Evolutionary conservation across 2,113 vertebrate species (phyloP), one percentile per base, ranked within the genome.

Genomic region (Trinectes maculatus): DNA sequence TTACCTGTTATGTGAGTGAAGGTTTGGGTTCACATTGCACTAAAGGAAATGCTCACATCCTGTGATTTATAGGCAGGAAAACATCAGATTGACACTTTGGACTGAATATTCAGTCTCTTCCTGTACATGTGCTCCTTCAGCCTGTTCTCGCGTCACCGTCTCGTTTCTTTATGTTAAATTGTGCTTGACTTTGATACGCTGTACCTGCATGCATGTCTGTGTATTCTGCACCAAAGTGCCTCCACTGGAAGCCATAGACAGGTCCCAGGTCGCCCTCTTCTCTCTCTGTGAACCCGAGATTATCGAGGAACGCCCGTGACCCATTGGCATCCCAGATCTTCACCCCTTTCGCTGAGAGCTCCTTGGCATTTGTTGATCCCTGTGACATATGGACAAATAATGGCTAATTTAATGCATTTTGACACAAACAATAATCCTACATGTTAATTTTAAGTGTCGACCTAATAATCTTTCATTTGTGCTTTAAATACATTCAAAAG

Each of bases 311-410:
- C 16, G 90, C 87, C 34, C 96, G 92, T 0, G 96, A 99, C 0
- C 95, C 97, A 22, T 99, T 98, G 48, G 98, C 96, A 43, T 98
- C 96, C 98, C 98, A 99, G 59, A 99, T 99, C 82, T 93, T 97
- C 68, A 99, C 97, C 8, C 97, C 97, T 68, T 95, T 98, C 36
- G 88, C 91, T 0, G 98, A 98, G 25, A 99, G 94, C 64, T 98
- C 96, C 55, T 96, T 97, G 34, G 96, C 93, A 54, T 98, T 98
- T 44, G 97, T 99, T 48, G 96, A 99, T 43, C 98, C 98, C 98
- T 99, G 57, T 48, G 60, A 68, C 4, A 47, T 7, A 47, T 2
- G 24, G 3, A 3, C 15, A 49, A 24, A 10, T 26, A 19, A 40
- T 4, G 15, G 3, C 2, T 16, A 6, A 24, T 15, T 21, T 6